Evolutionary conservation across 1,140 invertebrate species (phyloP), one percentile per base, ranked within the genome.

Genomic region (Drosophila melanica): DNA sequence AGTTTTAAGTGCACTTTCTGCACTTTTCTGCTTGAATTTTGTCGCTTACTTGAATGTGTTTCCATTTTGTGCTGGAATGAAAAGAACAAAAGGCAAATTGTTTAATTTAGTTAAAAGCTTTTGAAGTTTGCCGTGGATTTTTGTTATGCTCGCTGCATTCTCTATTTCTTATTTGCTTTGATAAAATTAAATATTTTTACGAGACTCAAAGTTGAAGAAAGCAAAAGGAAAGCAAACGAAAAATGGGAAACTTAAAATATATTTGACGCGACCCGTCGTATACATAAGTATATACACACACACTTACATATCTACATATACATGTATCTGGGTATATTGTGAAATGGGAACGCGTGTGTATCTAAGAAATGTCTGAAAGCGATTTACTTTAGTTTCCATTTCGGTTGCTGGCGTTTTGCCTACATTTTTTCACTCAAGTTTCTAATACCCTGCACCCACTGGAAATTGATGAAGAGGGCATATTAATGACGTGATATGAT

Each of bases 101-200:
- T 90, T 90, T 89, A 77, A 89, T 89, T 90, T 90, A 64, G 53
- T 53, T 90, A 80, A 89, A 89, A 90, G 84, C 84, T 89, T 77
- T 77, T 50, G 37, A 68, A 50, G 64, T 84, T 75, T 47, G 57
- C 71, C 75, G 82, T 70, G 51, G 51, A 69, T 55, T 73, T 59
- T 44, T 70, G 27, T 42, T 60, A 50, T 37, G 54, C 63, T 51
- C 33, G 68, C 62, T 81, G 70, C 81, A 80, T 75, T 81, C 59
- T 62, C 1, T 9, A 16, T 37, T 67, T 37, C 45, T 62, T 41
- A 58, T 42, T 69, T 53, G 42, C 66, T 60, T 59, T 77, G 79
- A 77, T 85, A 87, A 82, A 89, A 84, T 84, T 67, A 87, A 86
- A 87, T 70, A 80, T 85, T 71, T 78, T 68, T 45, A 62, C 64